Base-by-base conservation (phyloP, 2,888 invertebrate genomes). In the Abrostola tripartita region DNA sequence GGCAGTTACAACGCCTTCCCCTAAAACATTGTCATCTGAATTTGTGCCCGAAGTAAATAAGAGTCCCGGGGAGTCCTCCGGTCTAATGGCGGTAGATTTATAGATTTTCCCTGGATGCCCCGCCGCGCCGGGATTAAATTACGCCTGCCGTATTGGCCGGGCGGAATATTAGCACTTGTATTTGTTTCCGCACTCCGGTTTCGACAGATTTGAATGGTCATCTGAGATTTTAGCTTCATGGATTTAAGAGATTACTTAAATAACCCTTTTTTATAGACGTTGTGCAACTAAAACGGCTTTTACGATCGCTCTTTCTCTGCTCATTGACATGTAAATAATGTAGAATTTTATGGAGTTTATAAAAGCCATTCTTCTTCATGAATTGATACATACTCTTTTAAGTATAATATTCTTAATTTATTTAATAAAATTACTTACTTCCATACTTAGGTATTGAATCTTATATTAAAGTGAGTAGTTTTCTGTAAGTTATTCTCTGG, bases 11-110 rank as follows among this genome's bases (percentile, higher is more conserved):
- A 89, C 90, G 90, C 90, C 92, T 93, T 94, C 93, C 94, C 94
- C 94, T 92, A 94, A 93, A 94, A 94, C 94, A 94, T 94, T 94
- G 94, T 94, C 94, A 94, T 94, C 94, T 94, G 93, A 94, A 94
- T 94, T 94, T 92, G 94, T 93, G 94, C 93, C 89, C 93, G 92
- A 88, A 93, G 94, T 94, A 94, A 94, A 94, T 94, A 94, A 93
- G 93, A 94, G 92, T 94, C 92, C 92, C 86, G 92, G 93, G 93
- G 93, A 92, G 93, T 90, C 86, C 80, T 83, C 74, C 78, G 71
- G 84, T 90, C 90, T 94, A 94, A 94, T 94, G 94, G 94, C 92
- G 93, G 94, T 92, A 94, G 94, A 94, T 94, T 94, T 94, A 94
- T 94, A 94, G 94, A 94, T 94, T 94, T 94, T 92, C 92, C 90